phyloP scores from a whole-genome alignment of 2,797 vertebrate genomes.

The Dendrocincla fuliginosa region DNA sequence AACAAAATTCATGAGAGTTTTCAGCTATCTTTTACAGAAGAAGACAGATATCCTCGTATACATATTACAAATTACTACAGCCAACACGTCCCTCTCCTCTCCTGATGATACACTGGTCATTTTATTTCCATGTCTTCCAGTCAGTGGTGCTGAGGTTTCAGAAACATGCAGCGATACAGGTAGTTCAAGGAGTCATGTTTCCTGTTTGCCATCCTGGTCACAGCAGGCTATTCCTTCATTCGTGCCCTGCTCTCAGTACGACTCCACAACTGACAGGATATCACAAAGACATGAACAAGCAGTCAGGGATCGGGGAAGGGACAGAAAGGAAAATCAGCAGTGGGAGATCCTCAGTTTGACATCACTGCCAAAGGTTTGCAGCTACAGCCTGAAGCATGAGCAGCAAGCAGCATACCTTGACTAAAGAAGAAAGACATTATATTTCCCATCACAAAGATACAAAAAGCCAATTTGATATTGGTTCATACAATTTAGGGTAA shows the following conservation, averaged over 20 bases:
- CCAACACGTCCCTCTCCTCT: neutral
- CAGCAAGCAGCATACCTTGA: neutral
- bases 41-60: neutral
- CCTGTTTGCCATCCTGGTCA: neutral
- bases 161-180: neutral
- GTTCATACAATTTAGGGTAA: neutral
- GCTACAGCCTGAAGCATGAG: neutral
- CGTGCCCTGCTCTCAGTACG: neutral
- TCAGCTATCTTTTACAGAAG: neutral
- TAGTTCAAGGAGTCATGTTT: neutral
- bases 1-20: neutral
- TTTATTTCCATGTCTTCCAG: fast-evolving
- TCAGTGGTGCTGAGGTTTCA: neutral
- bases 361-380: neutral
- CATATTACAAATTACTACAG: neutral
- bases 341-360: neutral
- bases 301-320: neutral
- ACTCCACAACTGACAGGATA: fast-evolving
- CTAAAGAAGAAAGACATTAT: neutral
- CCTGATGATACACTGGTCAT: neutral
- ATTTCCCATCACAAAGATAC: neutral
- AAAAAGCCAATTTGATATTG: neutral
- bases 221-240: fast-evolving
- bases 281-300: neutral
- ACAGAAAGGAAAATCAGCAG: neutral